phyloP scores from a whole-genome alignment of 2,888 invertebrate genomes.

The Dryobota labecula region DNA sequence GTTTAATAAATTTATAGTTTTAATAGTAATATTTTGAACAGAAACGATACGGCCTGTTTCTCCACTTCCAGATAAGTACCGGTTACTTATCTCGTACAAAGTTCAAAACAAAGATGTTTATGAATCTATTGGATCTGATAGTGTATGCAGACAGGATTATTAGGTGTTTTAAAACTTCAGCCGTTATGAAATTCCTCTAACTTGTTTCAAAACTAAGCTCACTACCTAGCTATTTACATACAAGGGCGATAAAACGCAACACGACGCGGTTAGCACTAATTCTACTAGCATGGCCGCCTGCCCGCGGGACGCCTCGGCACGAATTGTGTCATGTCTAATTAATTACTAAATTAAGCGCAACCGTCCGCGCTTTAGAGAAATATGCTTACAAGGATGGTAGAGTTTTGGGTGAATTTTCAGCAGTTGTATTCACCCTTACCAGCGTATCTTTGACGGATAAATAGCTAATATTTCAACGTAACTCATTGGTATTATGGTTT shows the following conservation, averaged over 20 bases:
- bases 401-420: constrained; percentile 10
- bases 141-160: background rate
- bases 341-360: constrained; percentile 47
- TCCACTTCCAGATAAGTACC: background rate
- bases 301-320: constrained; percentile 38
- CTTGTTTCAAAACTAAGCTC: background rate
- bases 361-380: constrained; percentile 25
- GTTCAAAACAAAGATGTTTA: background rate
- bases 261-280: constrained; percentile 26
- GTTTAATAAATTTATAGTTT: background rate
- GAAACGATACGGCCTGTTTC: background rate
- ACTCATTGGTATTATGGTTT: too few species aligned
- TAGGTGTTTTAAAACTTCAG: background rate
- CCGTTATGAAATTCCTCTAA: background rate
- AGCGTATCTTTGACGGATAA: too few species aligned
- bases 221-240: background rate
- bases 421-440: background rate
- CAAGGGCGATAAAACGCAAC: constrained; percentile 15
- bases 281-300: constrained; percentile 2
- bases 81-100: background rate
- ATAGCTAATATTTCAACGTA: background rate
- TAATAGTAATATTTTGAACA: background rate
- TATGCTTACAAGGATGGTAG: constrained; percentile 9
- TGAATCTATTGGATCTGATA: background rate
- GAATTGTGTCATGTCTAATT: constrained; percentile 54